These are phyloP conservation scores for Ctenomys sociabilis DNA, from an alignment of 2,113 vertebrate genomes.

Conservation along the genomic window DNA sequence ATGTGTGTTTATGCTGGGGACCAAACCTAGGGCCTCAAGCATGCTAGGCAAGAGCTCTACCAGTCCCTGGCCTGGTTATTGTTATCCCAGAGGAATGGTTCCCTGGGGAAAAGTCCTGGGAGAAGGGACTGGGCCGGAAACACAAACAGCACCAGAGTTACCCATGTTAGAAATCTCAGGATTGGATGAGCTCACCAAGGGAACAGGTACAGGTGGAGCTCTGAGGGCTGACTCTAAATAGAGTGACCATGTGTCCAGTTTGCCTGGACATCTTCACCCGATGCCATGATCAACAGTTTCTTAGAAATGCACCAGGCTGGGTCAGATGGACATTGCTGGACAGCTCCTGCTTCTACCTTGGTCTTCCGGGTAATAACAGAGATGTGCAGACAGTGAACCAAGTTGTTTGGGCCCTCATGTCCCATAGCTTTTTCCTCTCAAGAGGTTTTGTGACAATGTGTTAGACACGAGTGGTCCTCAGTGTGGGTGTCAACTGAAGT, in stretches of 20 bases:
- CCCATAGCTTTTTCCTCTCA: neutral
- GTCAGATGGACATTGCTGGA: accelerated
- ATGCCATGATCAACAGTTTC: neutral
- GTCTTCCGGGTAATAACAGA: neutral
- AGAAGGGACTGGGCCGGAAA: neutral
- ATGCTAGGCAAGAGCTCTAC: neutral
- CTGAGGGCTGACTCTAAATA: neutral
- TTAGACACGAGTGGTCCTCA: neutral
- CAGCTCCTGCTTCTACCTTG: neutral
- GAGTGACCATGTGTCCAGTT: neutral
- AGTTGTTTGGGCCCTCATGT: neutral
- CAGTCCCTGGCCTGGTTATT: neutral
- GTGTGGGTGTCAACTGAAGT: neutral
- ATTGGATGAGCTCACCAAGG: neutral
- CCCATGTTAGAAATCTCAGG: neutral
- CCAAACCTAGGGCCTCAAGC: neutral
- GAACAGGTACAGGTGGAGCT: neutral
- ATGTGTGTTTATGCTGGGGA: neutral
- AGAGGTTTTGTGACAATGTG: neutral
- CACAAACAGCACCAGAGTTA: neutral
- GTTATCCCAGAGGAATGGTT: neutral
- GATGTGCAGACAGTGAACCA: neutral
- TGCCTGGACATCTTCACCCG: neutral
- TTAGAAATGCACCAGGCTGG: neutral
- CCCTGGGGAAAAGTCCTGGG: no score